Conservation (phyloP, 2,888 invertebrate genomes). For the Saturnia pavonia region DNA sequence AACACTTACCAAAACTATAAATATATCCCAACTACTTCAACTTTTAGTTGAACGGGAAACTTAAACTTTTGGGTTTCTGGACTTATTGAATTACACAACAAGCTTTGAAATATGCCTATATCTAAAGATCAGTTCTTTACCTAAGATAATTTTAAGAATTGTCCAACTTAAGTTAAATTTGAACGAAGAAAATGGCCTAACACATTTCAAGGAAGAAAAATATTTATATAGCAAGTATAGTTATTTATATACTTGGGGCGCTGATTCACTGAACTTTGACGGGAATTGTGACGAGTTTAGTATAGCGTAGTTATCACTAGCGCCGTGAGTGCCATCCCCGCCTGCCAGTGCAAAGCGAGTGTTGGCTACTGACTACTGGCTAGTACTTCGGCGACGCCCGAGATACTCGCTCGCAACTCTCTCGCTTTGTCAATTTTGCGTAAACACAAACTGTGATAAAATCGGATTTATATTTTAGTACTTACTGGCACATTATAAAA, state of each 20-base stretch:
- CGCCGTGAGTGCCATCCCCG: constrained; percentile 2
- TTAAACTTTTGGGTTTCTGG: no score
- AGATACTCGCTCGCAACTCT: constrained; percentile 30
- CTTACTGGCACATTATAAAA: constrained; percentile 21
- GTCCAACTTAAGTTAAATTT: not conserved
- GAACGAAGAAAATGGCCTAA: not conserved
- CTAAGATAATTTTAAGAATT: no score
- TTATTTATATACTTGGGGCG: not conserved
- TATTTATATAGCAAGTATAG: constrained; percentile 18
- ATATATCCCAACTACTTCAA: no score
- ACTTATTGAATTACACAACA: no score
- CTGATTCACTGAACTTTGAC: not conserved
- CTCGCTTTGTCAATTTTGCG: constrained; percentile 4
- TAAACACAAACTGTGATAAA: constrained; percentile 18
- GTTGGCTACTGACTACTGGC: constrained; percentile 24
- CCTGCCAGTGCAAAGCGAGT: not conserved
- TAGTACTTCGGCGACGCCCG: constrained; percentile 50
- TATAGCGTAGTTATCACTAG: constrained; percentile 1
- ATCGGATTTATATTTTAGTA: constrained; percentile 28
- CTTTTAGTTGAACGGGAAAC: no score
- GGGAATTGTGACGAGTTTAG: not conserved
- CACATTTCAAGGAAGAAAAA: not conserved
- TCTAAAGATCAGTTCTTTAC: no score
- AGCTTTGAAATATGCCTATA: no score
- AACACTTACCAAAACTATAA: no score